Evolutionary conservation across 2,888 invertebrate genomes (phyloP).

Genomic region (Cantharis nigra): DNA sequence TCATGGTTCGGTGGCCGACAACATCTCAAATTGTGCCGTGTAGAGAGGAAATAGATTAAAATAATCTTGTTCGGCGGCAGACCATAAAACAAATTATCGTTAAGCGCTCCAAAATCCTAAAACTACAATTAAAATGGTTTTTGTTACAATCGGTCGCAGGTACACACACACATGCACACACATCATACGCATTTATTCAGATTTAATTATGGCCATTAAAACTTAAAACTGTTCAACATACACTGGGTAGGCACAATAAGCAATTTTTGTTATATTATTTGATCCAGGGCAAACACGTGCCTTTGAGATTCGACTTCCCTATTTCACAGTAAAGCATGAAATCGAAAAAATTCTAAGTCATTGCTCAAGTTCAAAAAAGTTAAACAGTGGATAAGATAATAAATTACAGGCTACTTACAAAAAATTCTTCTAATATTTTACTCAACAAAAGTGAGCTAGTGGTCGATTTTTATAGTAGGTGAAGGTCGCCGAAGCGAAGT

Average conservation of each 20-base stretch:
- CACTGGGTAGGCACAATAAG: background rate
- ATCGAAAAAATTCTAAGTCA: background rate
- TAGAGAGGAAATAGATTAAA: slow-evolving; percentile 46
- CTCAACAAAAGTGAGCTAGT: background rate
- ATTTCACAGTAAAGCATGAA: background rate
- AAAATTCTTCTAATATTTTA: background rate
- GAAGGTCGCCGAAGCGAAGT: background rate
- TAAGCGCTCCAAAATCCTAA: slow-evolving; percentile 29
- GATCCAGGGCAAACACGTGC: background rate
- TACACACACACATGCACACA: background rate
- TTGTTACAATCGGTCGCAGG: slow-evolving; percentile 11
- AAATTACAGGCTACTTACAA: background rate
- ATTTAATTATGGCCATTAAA: background rate
- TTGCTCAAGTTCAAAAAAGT: background rate
- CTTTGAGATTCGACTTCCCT: background rate
- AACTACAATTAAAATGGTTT: slow-evolving; percentile 23
- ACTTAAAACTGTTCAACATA: background rate
- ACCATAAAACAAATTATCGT: slow-evolving; percentile 49
- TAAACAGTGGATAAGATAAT: background rate
- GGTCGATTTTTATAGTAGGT: background rate
- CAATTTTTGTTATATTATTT: background rate
- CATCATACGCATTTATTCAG: background rate
- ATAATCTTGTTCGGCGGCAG: slow-evolving; percentile 47
- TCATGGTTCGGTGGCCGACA: slow-evolving; percentile 33
- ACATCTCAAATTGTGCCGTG: slow-evolving; percentile 27